These are phyloP conservation scores for Monoplex corrugatus DNA, from an alignment of 2,888 invertebrate genomes.

Conservation along the genomic window DNA sequence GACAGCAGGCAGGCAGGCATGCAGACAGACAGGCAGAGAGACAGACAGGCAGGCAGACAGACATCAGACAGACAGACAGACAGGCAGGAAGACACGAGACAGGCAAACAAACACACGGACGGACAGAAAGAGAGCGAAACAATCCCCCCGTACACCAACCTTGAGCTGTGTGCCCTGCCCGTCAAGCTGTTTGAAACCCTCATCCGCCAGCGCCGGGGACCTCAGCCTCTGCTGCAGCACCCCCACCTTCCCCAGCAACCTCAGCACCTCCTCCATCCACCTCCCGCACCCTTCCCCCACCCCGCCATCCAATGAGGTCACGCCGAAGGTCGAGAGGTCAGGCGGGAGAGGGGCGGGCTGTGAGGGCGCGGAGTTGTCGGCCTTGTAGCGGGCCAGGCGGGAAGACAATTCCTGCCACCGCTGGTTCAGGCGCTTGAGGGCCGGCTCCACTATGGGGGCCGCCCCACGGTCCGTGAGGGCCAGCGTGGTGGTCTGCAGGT, in stretches of 20 bases:
- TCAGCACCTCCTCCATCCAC: constrained; percentile 67
- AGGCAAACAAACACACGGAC: no score
- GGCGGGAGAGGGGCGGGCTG: background rate
- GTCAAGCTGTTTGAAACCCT: constrained; percentile 85
- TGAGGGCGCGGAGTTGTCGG: constrained; percentile 29
- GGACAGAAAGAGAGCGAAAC: background rate
- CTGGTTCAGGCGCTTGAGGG: constrained; percentile 77
- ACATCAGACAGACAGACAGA: background rate
- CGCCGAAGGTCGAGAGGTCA: background rate
- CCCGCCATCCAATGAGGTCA: constrained; percentile 56
- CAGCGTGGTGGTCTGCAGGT: constrained; percentile 63
- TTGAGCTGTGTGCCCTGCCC: constrained; percentile 86
- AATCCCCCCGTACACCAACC: constrained; percentile 73
- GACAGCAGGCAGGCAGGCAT: background rate
- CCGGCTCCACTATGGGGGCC: constrained; percentile 74
- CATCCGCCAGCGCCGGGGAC: constrained; percentile 66
- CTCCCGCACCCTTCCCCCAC: background rate
- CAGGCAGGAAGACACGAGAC: background rate
- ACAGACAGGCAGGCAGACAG: background rate
- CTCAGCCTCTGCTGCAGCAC: constrained; percentile 70
- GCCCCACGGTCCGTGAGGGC: constrained; percentile 67
- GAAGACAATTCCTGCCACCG: constrained; percentile 76
- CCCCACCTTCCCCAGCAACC: constrained; percentile 68
- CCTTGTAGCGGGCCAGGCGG: constrained; percentile 57
- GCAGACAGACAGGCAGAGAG: background rate